Base-by-base conservation (phyloP, 2,888 invertebrate species). In the Mantis religiosa region DNA sequence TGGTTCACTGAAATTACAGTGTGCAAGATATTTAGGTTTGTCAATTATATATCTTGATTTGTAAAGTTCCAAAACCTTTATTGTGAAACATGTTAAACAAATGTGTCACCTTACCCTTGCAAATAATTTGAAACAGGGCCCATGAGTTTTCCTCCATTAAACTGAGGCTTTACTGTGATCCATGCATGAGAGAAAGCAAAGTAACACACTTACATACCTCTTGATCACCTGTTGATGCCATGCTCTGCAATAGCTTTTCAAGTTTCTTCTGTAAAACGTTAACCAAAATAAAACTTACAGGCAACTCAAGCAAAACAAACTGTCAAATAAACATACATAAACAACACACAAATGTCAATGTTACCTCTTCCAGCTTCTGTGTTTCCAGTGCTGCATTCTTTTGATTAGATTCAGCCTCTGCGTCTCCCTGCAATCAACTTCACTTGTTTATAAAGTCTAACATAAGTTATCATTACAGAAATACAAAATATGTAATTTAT, bases 201-300 rank as follows among this genome's bases (percentile, higher is more conserved):
- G 20, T 25, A 20, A 25, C 54, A 71, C 54, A 71, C 15, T 20
- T 25, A 71, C 54, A 93, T 93, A 94, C 95, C 93, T 94, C 93
- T 89, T 91, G 91, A 87, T 94, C 94, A 90, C 93, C 92, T 87
- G 93, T 92, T 91, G 93, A 93, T 89, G 94, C 92, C 93, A 95
- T 93, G 91, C 93, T 94, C 91, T 93, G 94, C 92, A 95, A 93
- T 91, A 95, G 93, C 90, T 94, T 93, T 91, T 90, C 88, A 47
- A 91, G 90, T 84, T 88, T 89, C 89, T 89, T 88, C 91, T 91
- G 90, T 41, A 87, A 90, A 89, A 71, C 6, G 54, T 71, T 71
- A 71, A 71, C 20, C 54, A 71, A 85, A 88, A 89, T 89, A 88
- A 88, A 83, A 85, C 47, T 27, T 34, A 86, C 82, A 82, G 81